Evolutionary conservation across 2,888 invertebrate genomes (phyloP).

Genomic region (Amiota minor): DNA sequence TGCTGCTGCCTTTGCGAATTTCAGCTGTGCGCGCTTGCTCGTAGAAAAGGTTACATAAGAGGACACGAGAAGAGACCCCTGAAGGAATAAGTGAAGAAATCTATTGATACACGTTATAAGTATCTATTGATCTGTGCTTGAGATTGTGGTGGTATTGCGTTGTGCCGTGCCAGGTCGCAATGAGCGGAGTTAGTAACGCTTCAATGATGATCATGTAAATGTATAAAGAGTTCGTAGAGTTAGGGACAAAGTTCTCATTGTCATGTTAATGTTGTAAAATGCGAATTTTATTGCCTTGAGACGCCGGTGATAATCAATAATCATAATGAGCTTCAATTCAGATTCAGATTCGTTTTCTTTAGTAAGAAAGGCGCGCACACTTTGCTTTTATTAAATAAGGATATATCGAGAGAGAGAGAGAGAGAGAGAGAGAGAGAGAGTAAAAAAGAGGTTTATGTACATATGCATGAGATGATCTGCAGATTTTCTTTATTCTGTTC

Average conservation of each 20-base stretch:
- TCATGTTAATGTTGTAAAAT: conserved; percentile 69
- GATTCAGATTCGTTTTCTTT: not conserved
- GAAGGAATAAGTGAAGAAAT: not conserved
- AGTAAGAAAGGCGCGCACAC: conserved; percentile 14
- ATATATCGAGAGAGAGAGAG: conserved; percentile 36
- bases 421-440: no score
- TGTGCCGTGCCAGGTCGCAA: conserved; percentile 41
- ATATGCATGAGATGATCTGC: conserved; percentile 18
- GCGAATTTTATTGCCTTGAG: conserved; percentile 67
- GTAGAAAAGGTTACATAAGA: not conserved
- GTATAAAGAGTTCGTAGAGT: not conserved
- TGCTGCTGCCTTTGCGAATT: conserved; percentile 48
- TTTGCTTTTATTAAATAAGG: not conserved
- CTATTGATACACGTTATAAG: conserved; percentile 23
- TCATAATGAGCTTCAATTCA: conserved; percentile 52
- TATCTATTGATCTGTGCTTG: conserved; percentile 39
- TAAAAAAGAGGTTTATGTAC: no score
- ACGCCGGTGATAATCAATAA: conserved; percentile 54
- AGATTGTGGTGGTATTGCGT: conserved; percentile 45
- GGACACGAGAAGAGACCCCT: not conserved
- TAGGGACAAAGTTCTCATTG: conserved; percentile 42
- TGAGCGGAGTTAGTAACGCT: conserved; percentile 52
- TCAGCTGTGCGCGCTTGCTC: conserved; percentile 54
- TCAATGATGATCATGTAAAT: conserved; percentile 41
- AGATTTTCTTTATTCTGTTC: conserved; percentile 33